A percentile compares a stretch with the other conserved stretches of the same genome.
phyloP scores from a whole-genome alignment of 1,140 invertebrate genomes.

The Stegodyphus mimosarum region DNA sequence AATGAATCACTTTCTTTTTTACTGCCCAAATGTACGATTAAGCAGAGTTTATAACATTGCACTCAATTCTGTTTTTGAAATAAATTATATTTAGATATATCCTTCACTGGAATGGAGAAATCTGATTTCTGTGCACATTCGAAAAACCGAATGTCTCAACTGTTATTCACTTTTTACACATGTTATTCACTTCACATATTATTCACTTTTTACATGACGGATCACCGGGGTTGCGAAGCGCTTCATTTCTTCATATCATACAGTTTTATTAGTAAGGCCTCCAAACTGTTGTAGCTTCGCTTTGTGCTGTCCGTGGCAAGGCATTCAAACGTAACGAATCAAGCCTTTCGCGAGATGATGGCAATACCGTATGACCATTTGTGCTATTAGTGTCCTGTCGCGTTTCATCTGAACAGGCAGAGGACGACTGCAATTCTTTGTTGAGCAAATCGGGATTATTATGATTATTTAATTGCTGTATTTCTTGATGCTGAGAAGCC shows the following conservation, averaged over 20 bases:
- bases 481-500: constrained; percentile 1
- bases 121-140: too few relatives aligned
- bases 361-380: constrained; percentile 16
- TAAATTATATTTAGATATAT: too few relatives aligned
- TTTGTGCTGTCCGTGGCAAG: constrained; percentile 42
- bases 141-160: too few relatives aligned
- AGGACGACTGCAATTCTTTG: constrained; percentile 35
- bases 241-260: background rate
- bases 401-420: constrained; percentile 17
- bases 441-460: constrained; percentile 22
- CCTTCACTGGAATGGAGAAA: too few relatives aligned
- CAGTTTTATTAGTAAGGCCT: constrained; percentile 49
- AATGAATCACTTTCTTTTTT: too few relatives aligned
- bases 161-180: too few relatives aligned
- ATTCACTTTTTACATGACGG: too few relatives aligned
- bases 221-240: constrained; percentile 7
- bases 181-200: too few relatives aligned
- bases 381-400: constrained; percentile 18
- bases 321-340: constrained; percentile 15
- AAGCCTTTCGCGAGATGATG: constrained; percentile 10
- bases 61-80: too few relatives aligned
- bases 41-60: too few relatives aligned
- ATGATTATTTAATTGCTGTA: background rate
- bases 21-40: too few relatives aligned
- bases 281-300: constrained; percentile 43